A percentile compares a stretch with the other conserved stretches of the same genome.
phyloP scores from a whole-genome alignment of 2,113 vertebrate genomes.

The Todiramphus saurophagus region DNA sequence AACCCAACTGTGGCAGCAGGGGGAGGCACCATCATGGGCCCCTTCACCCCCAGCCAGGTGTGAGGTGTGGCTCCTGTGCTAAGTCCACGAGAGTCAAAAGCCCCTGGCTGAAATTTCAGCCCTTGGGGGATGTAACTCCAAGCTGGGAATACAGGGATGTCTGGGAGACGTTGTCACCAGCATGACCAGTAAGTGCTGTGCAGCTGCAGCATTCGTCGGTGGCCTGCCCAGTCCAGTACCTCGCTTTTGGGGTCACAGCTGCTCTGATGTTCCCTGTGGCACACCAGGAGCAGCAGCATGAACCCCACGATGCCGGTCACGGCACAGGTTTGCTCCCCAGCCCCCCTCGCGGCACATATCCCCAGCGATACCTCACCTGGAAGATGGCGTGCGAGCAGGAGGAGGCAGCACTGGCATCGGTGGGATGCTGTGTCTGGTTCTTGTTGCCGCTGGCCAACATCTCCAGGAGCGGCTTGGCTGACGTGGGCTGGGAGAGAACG shows the following conservation, averaged over 20 bases:
- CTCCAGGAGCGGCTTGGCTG: slow-evolving; percentile 72
- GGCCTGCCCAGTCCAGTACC: too few species aligned
- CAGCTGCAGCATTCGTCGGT: background rate
- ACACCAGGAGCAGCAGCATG: background rate
- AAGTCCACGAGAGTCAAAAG: background rate
- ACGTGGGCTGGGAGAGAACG: slow-evolving; percentile 10
- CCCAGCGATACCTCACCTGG: slow-evolving; percentile 48
- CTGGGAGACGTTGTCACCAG: background rate
- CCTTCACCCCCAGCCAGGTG: background rate
- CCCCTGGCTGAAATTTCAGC: background rate
- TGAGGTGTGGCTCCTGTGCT: too few species aligned
- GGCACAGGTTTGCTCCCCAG: background rate
- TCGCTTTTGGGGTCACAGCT: background rate
- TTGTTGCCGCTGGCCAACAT: slow-evolving; percentile 74
- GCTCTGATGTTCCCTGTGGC: background rate
- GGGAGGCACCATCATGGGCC: too few species aligned
- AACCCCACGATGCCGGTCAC: background rate
- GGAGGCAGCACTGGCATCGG: slow-evolving; percentile 68
- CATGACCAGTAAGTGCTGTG: fast-evolving
- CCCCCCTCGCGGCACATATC: background rate
- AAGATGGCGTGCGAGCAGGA: slow-evolving; percentile 73
- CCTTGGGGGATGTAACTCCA: background rate
- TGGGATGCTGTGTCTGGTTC: slow-evolving; percentile 71
- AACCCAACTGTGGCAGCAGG: background rate
- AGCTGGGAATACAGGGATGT: fast-evolving